Evolutionary conservation across 2,797 vertebrate genomes (phyloP), one percentile per base, ranked within the genome.

Genomic region (Myiotriccus ornatus): DNA sequence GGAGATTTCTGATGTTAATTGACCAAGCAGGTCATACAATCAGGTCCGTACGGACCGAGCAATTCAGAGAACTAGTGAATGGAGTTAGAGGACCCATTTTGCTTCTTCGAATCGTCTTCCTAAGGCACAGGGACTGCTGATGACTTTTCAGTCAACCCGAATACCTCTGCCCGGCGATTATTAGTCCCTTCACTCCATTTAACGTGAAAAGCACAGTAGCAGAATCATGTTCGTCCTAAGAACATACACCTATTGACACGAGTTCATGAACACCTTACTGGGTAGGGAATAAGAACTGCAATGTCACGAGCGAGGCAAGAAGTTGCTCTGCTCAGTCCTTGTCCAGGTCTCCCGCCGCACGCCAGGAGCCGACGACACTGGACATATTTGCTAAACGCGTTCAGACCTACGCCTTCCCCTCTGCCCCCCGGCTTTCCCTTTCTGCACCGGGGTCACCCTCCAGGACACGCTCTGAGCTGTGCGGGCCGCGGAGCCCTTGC

Each of bases 211-310:
- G 5, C 39, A 59, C 11, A 7, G 34, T 27, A 14, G 41, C 35
- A 32, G 49, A 64, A 62, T 30, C 41, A 11, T 16, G 4, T 18
- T 67, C 9, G 18, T 60, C 50, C 8, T 39, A 60, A 39, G 55
- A 39, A 27, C 12, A 43, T 3, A 17, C 16, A 10, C 3, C n/a
- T 67, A 13, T 10, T 49, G 59, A 23, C 14, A 9, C 0, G 60
- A 41, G 4, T 44, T 73, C 68, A 2, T 1, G 37, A 53, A 27
- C 77, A 65, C 71, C 84, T 82, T 69, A 46, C 28, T 11, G 64
- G 56, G 37, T 9, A 20, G 64, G 4, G 43, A 75, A 11, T 8
- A 19, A 37, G 13, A 77, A 22, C 34, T 6, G 52, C 70, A 10
- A 9, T 35, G 41, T 57, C 30, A 41, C 2, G 78, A 83, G 76